Evolutionary conservation across 2,797 vertebrate genomes (phyloP), one percentile per base, ranked within the genome.

Genomic region (Steatocranus sp.): DNA sequence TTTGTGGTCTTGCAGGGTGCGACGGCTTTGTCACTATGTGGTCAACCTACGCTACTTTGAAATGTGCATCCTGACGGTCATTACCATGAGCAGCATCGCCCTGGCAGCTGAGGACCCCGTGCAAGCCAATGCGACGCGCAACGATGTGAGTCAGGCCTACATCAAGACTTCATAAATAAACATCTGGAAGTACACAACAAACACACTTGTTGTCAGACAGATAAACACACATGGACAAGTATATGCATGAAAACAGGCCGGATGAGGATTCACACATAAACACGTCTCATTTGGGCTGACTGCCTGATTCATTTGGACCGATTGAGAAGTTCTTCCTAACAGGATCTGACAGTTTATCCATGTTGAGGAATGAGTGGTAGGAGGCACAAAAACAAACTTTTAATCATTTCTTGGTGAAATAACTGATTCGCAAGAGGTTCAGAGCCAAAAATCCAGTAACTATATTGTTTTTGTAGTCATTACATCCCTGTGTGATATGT

Each of bases 11-110:
- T 87, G 50, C 82, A 99, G 99, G 85, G 97, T 99, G 61, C 97
- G 98, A 3, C 97, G 97, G 17, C 94, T 97, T 36, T 99, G 98
- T 94, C 98, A 99, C 91, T 99, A 98, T 87, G 96, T 99, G 1
- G 98, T 99, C 90, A 99, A 98, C 93, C 95, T 99, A 89, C 97
- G 97, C 73, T 98, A 99, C 92, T 99, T 99, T 2, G 98, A 99
- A 91, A 98, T 98, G 98, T 98, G 98, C 92, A 99, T 99, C 93
- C 97, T 99, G 11, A 93, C 97, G 25, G 98, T 99, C 83, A 99
- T 99, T 3, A 97, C 97, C 43, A 97, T 99, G 96, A 99, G 98
- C 95, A 99, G 98, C 96, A 98, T 99, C 0, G 97, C 98, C 5
- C 95, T 99, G 93, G 98, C 98, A 3, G 98, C 98, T 0, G 98